These are phyloP conservation scores for Latrodectus elegans DNA, from an alignment of 2,888 invertebrate species.

Conservation along the genomic window DNA sequence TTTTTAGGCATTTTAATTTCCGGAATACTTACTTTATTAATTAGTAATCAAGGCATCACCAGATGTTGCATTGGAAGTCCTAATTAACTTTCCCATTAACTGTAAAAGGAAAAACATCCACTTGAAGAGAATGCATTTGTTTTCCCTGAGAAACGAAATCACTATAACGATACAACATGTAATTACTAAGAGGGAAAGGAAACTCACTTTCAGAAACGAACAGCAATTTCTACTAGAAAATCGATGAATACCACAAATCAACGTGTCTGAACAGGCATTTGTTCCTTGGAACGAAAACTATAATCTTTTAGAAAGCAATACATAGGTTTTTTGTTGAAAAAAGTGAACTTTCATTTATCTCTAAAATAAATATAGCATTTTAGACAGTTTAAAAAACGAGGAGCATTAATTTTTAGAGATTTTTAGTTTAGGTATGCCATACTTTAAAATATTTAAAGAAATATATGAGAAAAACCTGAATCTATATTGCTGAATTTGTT, in stretches of 20 bases:
- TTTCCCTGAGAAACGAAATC: background rate
- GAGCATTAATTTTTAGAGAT: slow-evolving; percentile 36
- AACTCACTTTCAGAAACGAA: background rate
- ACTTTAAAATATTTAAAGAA: no score
- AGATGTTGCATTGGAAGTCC: background rate
- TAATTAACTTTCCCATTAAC: background rate
- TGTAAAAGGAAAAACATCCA: background rate
- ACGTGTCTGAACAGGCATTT: slow-evolving; percentile 4
- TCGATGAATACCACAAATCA: slow-evolving; percentile 5
- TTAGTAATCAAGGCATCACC: no score
- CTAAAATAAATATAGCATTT: slow-evolving; percentile 27
- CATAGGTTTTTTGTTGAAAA: slow-evolving; percentile 8
- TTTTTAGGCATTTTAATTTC: no score
- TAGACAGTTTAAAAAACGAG: slow-evolving; percentile 24
- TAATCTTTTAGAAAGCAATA: background rate
- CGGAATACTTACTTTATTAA: no score
- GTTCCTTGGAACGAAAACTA: background rate
- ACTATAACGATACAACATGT: background rate
- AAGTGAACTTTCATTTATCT: slow-evolving; percentile 43
- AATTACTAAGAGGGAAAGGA: background rate
- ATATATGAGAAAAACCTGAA: no score
- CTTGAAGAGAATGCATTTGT: background rate
- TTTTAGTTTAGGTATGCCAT: background rate
- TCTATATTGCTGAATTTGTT: no score
- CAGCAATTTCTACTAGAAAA: background rate